phyloP scores from a whole-genome alignment of 2,888 invertebrate species.

The Mesorhabditis sp. region DNA sequence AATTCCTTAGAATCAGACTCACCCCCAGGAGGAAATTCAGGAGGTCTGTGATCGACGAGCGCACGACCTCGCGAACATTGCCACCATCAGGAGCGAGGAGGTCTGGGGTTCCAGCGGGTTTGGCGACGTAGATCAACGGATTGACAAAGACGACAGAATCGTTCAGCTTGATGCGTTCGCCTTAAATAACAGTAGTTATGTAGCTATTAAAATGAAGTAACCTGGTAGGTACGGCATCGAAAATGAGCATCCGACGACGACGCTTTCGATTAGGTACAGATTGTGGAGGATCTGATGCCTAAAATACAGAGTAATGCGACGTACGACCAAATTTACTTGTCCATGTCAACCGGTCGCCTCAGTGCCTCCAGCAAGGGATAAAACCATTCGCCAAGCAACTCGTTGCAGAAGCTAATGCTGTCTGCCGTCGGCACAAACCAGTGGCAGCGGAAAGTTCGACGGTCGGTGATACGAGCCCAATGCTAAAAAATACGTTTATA shows the following conservation, averaged over 20 bases:
- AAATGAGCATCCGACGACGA: conserved; percentile 68
- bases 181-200: no score
- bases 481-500: conserved; percentile 61
- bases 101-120: conserved; percentile 27
- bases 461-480: conserved; percentile 75
- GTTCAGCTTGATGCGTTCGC: conserved; percentile 43
- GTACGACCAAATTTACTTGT: conserved; percentile 30
- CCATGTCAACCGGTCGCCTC: conserved; percentile 60
- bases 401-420: conserved; percentile 71
- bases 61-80: conserved; percentile 23
- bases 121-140: conserved; percentile 16
- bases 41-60: conserved; percentile 20
- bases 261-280: conserved; percentile 70
- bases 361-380: conserved; percentile 69
- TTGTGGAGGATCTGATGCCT: conserved; percentile 71
- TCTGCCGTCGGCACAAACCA: conserved; percentile 73
- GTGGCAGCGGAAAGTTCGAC: conserved; percentile 69
- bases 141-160: conserved; percentile 27
- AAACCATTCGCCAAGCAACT: conserved; percentile 65
- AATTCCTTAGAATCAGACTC: not conserved
- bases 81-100: not conserved
- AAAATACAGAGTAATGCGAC: conserved; percentile 19
- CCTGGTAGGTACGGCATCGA: conserved; percentile 74
- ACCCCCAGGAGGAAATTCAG: conserved; percentile 25
- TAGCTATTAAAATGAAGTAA: conserved; percentile 49